Evolutionary conservation across 2,113 vertebrate species (phyloP), one percentile per base, ranked within the genome.

Genomic region (Cavia porcellus): DNA sequence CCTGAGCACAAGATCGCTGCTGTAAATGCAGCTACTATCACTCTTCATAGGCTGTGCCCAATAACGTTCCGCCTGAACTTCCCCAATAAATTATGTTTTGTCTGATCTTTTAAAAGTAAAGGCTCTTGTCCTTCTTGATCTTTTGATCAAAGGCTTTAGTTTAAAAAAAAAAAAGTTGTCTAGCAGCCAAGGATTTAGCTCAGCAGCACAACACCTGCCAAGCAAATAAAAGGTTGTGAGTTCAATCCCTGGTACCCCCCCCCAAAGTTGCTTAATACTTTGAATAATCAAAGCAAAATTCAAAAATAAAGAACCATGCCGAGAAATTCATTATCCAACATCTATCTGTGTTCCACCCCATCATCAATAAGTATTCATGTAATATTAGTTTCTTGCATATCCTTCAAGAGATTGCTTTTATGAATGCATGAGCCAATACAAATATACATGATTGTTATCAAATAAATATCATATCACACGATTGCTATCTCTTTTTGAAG

Each of bases 231-330:
- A 50, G 47, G 47, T 8, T 50, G 47, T 50, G 47, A 50, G 47
- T 50, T 50, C 5, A 8, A 50, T 50, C 47, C 50, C 50, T 10
- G 9, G 50, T 52, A 10, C n/a, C 50, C 11, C 50, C 50, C 50
- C 50, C 50, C 8, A 15, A 89, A 74, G 32, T 72, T 28, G 25
- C 52, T 90, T 88, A 52, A 61, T 92, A 70, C 75, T 92, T 89
- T 96, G 28, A 95, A 95, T 72, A 38, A 24, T 35, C 72, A 89
- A 94, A 55, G 17, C 57, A 77, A 89, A 47, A 50, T 81, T 86
- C 59, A 89, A 82, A 86, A 77, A 13, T 50, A 61, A 30, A 68
- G 57, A 74, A 35, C 0, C 75, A n/a, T 32, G 42, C 52, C 38
- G 72, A 94, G 81, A 50, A 92, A 82, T 82, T 42, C 24, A 95